phyloP scores from a whole-genome alignment of 2,113 vertebrate genomes.

The Laticauda laticaudata region DNA sequence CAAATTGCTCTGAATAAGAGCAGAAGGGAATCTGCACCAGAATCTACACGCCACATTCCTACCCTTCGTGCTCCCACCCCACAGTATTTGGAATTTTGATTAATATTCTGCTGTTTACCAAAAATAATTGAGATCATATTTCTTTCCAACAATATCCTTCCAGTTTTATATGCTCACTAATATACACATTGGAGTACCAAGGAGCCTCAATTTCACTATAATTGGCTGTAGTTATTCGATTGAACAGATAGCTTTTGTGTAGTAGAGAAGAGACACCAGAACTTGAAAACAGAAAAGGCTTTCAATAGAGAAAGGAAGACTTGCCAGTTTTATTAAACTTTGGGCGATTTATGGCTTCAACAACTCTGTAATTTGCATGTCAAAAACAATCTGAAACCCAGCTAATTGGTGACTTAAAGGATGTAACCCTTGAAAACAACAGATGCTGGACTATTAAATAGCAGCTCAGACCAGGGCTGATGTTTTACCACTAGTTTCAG shows the following conservation, averaged over 20 bases:
- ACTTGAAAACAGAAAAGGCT: constrained; percentile 50
- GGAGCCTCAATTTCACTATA: background rate
- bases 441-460: constrained; percentile 46
- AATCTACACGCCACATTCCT: background rate
- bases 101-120: background rate
- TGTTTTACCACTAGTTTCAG: constrained; percentile 39
- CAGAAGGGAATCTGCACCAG: background rate
- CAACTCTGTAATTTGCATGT: constrained; percentile 59
- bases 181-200: background rate
- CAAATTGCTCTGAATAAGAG: background rate
- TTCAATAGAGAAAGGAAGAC: constrained; percentile 56
- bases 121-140: background rate
- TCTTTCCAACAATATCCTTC: background rate
- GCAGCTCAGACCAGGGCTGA: constrained; percentile 44
- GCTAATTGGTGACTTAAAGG: constrained; percentile 63
- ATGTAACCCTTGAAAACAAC: constrained; percentile 54
- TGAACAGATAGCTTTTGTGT: constrained; percentile 39
- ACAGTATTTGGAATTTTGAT: background rate
- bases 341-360: constrained; percentile 54
- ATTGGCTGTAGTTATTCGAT: constrained; percentile 16
- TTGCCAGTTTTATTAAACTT: constrained; percentile 58
- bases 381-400: constrained; percentile 59
- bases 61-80: background rate
- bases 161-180: background rate
- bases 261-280: constrained; percentile 1